Base-by-base conservation (phyloP, 1,140 invertebrate species). In the Lasioglossum albipes region DNA sequence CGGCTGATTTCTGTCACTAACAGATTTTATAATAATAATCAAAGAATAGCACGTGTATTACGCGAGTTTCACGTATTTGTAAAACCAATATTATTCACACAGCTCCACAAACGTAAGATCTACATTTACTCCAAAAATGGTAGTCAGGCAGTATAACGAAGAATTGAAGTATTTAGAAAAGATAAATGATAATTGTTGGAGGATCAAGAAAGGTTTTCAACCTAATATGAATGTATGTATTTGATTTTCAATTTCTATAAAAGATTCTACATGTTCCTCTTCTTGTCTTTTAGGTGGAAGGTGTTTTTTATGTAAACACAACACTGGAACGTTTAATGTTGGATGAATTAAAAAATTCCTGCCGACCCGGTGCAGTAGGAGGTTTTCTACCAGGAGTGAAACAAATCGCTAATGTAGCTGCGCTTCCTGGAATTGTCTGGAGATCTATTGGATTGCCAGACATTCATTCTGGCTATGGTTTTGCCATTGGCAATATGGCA, bases 351-450 rank as follows among this genome's bases (percentile, higher is more conserved):
- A 95, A 96, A 84, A 98, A 99, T 93, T 95, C 98, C 0, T 98
- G 97, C 91, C 94, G 96, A 59, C 97, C 97, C 31, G 98, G 97
- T 12, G 96, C 96, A 90, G 94, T 98, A 57, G 99, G 99, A 79
- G 99, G 99, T 0, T 99, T 99, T 94, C 94, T 99, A 72, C 99
- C 99, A 0, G 99, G 98, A 41, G 97, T 99, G 80, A 99, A 99
- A 94, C 99, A 99, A 94, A 99, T 99, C 88, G 99, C 98, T 0
- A 99, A 99, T 95, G 99, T 99, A 65, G 99, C 99, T 67, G 98
- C 99, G 9, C 93, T 99, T 57, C 99, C 99, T 67, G 99, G 99
- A 5, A 99, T 99, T 87, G 98, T 99, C 68, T 98, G 97, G 64
- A 93, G 91, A 81, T 97, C 97, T 10, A 95, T 97, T 61, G 99